Conservation (phyloP, 2,888 invertebrate genomes). For the Leucophenga maculata region DNA sequence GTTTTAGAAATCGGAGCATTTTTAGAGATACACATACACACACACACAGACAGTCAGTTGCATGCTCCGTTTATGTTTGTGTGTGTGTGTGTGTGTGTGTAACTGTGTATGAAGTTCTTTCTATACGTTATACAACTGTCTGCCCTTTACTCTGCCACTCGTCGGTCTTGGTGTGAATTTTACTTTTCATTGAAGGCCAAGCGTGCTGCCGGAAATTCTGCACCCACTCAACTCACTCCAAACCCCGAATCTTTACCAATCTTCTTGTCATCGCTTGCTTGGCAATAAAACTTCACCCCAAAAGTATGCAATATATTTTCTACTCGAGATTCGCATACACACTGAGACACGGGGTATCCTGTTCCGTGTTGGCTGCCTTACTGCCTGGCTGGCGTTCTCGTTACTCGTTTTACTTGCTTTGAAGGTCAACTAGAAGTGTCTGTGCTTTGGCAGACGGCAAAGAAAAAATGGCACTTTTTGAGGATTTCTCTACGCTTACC, state of each 20-base stretch:
- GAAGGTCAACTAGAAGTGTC: slow-evolving; percentile 27
- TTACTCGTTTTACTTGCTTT: slow-evolving; percentile 14
- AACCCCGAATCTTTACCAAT: neutral
- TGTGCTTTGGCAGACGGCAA: slow-evolving; percentile 11
- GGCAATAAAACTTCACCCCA: slow-evolving; percentile 50
- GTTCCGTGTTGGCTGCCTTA: neutral
- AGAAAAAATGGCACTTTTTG: slow-evolving; percentile 26
- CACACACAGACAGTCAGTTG: neutral
- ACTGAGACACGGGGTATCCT: slow-evolving; percentile 1
- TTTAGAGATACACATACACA: neutral
- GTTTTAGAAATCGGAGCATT: slow-evolving; percentile 19
- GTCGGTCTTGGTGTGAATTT: slow-evolving; percentile 14
- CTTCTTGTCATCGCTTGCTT: slow-evolving; percentile 17
- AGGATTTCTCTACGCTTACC: slow-evolving; percentile 8
- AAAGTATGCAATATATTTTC: slow-evolving; percentile 62
- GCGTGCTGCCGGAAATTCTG: slow-evolving; percentile 7
- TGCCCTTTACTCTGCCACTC: neutral
- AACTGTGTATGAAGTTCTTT: neutral
- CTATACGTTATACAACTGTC: neutral
- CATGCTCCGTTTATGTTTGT: neutral
- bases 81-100: neutral
- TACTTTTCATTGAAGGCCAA: slow-evolving; percentile 26
- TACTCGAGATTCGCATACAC: slow-evolving; percentile 27
- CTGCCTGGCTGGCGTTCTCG: slow-evolving; percentile 1
- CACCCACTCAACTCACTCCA: too few species aligned